Conservation (phyloP, 2,888 invertebrate genomes). For the Euclidia mi region DNA sequence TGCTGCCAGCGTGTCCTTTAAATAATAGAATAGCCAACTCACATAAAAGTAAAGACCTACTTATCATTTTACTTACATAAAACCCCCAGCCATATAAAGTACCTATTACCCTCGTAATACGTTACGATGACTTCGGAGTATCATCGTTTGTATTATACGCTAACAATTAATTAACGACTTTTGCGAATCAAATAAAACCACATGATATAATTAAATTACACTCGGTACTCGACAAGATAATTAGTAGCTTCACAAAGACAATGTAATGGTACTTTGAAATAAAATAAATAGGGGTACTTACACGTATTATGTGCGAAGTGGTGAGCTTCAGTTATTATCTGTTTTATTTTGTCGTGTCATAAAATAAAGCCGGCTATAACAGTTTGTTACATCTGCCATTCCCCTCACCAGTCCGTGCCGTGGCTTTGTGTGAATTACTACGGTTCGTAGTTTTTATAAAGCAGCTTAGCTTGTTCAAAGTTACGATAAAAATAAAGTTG, state of each 20-base stretch:
- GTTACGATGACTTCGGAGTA: conserved; percentile 8
- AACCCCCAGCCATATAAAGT: conserved; percentile 53
- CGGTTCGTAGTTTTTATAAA: conserved; percentile 29
- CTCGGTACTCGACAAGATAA: conserved; percentile 27
- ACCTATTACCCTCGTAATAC: conserved; percentile 28
- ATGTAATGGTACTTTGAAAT: conserved; percentile 25
- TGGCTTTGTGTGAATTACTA: conserved; percentile 39
- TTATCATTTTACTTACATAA: conserved; percentile 67
- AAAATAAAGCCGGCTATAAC: conserved; percentile 42
- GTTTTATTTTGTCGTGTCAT: conserved; percentile 44
- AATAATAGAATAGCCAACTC: conserved; percentile 82
- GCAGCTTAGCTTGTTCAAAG: conserved; percentile 44
- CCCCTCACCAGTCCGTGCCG: conserved; percentile 30
- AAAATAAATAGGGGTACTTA: conserved; percentile 22
- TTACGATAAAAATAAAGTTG: conserved; percentile 44
- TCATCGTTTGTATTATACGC: conserved; percentile 27
- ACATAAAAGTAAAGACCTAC: conserved; percentile 69
- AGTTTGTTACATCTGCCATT: conserved; percentile 50
- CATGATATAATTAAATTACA: conserved; percentile 35
- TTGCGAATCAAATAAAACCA: conserved; percentile 38
- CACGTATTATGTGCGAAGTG: conserved; percentile 29
- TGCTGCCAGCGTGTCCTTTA: conserved; percentile 82
- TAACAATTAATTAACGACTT: conserved; percentile 40
- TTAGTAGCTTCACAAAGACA: conserved; percentile 26
- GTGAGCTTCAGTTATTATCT: conserved; percentile 32